Evolutionary conservation across 2,797 vertebrate genomes (phyloP), one percentile per base, ranked within the genome.

Genomic region (Coranthus polyacanthus): DNA sequence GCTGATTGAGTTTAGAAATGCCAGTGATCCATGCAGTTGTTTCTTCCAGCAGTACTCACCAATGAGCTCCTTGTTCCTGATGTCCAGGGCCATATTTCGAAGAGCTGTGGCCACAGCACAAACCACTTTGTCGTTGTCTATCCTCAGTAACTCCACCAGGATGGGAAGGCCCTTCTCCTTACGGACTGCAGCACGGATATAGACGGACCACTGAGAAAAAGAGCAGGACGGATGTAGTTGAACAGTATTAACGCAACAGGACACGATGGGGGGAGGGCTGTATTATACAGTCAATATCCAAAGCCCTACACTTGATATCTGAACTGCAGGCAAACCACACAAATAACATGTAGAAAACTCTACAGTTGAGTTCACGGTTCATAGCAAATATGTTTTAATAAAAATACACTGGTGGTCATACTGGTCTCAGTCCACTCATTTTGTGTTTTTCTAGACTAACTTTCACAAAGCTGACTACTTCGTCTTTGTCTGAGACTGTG

Each of bases 91-190:
- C 98, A 99, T 99, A 87, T 99, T 99, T 81, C 98, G 93, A 81
- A 99, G 95, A 9, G 98, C 97, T 1, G 98, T 99, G 79, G 98
- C 98, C 64, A 99, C 98, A 0, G 98, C 98, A 60, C 98, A 99
- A 44, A 99, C 98, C 76, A 99, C 98, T 34, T 97, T 96, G 89
- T 99, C 98, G 5, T 98, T 98, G 92, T 99, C 97, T 95, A 99
- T 98, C 88, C 98, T 95, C 79, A 99, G 95, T 75, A 99, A 91
- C 72, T 99, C 98, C 93, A 99, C 98, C 43, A 99, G 83, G 62
- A 99, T 99, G 6, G 98, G 98, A 81, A 99, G 89, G 72, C 90
- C 90, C 66, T 92, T 92, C 69, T 92, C 90, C 51, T 90, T 92
- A 18, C 97, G 96, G 65, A 99, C 97, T 0, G 97, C 97, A 12